Evolutionary conservation across 2,797 vertebrate species (phyloP).

Genomic region (Melanotaenia maccullochi): DNA sequence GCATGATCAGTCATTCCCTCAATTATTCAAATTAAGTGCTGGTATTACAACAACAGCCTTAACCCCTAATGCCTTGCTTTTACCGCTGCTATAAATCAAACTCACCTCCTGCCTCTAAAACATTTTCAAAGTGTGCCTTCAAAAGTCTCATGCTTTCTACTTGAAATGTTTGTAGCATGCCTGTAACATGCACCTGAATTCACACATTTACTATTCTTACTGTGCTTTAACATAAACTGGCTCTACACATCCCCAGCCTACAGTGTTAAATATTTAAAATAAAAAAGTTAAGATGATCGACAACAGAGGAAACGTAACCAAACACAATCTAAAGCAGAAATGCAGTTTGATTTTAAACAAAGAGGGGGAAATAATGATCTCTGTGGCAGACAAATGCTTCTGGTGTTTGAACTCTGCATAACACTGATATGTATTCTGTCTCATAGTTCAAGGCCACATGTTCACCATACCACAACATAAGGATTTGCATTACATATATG

Average conservation of each 20-base stretch:
- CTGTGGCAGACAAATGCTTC: slow-evolving; percentile 30
- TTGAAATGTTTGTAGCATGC: neutral
- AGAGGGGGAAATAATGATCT: slow-evolving; percentile 33
- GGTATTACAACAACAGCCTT: slow-evolving; percentile 74
- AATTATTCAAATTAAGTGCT: slow-evolving; percentile 77
- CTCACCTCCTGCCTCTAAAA: slow-evolving; percentile 52
- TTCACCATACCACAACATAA: neutral
- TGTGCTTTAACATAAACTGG: neutral
- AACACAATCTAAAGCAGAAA: neutral
- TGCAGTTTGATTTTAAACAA: slow-evolving; percentile 45
- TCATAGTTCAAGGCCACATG: slow-evolving; percentile 38
- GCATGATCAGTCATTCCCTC: slow-evolving; percentile 77
- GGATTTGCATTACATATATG: slow-evolving; percentile 18
- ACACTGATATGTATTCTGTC: slow-evolving; percentile 38
- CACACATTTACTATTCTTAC: neutral
- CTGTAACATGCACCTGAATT: neutral
- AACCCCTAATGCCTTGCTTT: slow-evolving; percentile 71
- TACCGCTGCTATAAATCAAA: slow-evolving; percentile 70
- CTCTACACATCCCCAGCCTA: neutral
- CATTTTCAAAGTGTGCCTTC: slow-evolving; percentile 33
- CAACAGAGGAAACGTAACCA: neutral
- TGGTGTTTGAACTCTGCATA: slow-evolving; percentile 15
- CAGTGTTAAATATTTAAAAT: neutral
- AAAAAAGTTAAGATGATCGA: slow-evolving; percentile 1
- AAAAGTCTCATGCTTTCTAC: slow-evolving; percentile 16